These are phyloP conservation scores for Pampus argenteus DNA, from an alignment of 2,797 vertebrate genomes.

Conservation along the genomic window DNA sequence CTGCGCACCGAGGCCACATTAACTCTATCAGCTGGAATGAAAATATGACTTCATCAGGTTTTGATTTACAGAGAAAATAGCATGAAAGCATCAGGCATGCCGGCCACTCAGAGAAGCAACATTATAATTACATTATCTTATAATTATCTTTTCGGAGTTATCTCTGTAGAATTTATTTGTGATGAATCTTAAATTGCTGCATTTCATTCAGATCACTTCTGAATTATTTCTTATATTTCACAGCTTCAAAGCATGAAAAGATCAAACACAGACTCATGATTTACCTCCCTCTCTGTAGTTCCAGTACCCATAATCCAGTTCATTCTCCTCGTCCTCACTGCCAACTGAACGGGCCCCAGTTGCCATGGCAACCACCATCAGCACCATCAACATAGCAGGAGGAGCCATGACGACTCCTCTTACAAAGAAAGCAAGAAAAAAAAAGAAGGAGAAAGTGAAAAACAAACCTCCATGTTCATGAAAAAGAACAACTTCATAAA, in stretches of 20 bases:
- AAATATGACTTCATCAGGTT: constrained; percentile 37
- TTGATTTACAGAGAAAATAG: constrained; percentile 19
- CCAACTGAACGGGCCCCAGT: constrained; percentile 64
- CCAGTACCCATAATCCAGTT: constrained; percentile 85
- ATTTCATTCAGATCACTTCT: constrained; percentile 36
- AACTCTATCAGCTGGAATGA: constrained; percentile 82
- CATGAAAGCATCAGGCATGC: constrained; percentile 13
- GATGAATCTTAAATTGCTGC: constrained; percentile 4
- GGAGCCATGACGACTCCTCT: constrained; percentile 63
- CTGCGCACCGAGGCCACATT: constrained; percentile 86
- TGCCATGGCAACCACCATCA: constrained; percentile 69
- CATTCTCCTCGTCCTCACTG: constrained; percentile 74
- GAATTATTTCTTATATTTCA: constrained; percentile 28
- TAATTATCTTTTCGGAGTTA: constrained; percentile 2
- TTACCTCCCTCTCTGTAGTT: constrained; percentile 90
- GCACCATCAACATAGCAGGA: constrained; percentile 66
- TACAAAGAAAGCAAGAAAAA: constrained; percentile 13
- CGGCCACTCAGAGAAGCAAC: constrained; percentile 3
- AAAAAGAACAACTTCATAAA: background rate
- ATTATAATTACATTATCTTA: too few relatives aligned
- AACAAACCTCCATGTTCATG: background rate
- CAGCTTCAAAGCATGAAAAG: constrained; percentile 32
- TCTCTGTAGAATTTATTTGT: constrained; percentile 8
- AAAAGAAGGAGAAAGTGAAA: background rate
- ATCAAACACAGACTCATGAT: constrained; percentile 55